phyloP scores from a whole-genome alignment of 35 echinoderm and acorn worm species.

The Heliocidaris erythrogramma region DNA sequence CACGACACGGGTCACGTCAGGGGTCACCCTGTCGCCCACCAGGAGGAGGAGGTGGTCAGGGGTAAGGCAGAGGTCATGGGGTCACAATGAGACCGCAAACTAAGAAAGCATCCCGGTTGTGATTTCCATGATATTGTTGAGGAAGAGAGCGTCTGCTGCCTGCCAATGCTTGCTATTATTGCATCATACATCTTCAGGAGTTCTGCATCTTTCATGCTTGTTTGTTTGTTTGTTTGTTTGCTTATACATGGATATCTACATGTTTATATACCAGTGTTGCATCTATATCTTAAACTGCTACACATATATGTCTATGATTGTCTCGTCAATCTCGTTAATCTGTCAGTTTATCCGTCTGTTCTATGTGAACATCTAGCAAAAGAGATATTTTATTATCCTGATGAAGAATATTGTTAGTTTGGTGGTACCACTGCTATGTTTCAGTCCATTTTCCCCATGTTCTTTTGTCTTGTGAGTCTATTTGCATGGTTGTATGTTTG shows the following conservation, averaged over 20 bases:
- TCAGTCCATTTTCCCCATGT: too few relatives aligned
- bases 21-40: not conserved
- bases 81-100: not conserved
- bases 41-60: constrained; percentile 12
- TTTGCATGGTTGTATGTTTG: not conserved
- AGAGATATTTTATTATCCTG: too few relatives aligned
- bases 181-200: not conserved
- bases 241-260: not conserved
- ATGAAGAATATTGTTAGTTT: too few relatives aligned
- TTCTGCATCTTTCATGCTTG: not conserved
- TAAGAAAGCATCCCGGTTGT: not conserved
- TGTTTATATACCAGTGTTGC: not conserved
- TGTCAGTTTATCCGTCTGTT: too few relatives aligned
- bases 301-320: too few relatives aligned
- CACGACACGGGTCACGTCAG: constrained; percentile 6
- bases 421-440: too few relatives aligned
- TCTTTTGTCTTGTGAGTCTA: not conserved
- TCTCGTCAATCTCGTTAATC: too few relatives aligned
- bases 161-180: constrained; percentile 1
- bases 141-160: not conserved
- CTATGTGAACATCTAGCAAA: too few relatives aligned
- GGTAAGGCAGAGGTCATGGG: constrained; percentile 31
- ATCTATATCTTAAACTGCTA: not conserved
- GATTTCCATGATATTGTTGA: not conserved
- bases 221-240: not conserved